phyloP scores from a whole-genome alignment of 2,113 vertebrate genomes.

The Aptenodytes forsteri region DNA sequence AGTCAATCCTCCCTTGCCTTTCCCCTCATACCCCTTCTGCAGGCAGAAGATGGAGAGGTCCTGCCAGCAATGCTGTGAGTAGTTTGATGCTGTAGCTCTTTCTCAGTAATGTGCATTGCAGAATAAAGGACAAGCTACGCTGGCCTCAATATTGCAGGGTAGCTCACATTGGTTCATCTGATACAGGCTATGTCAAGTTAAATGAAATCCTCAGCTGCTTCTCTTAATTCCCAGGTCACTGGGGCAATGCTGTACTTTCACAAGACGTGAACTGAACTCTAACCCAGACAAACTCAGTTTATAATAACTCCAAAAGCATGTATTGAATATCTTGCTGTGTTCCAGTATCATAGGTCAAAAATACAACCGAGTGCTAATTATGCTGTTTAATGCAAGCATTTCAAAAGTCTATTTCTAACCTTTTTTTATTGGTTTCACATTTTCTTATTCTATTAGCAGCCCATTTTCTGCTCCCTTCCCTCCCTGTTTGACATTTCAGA shows the following conservation, averaged over 20 bases:
- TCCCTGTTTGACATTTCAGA: constrained; percentile 24
- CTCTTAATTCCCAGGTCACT: neutral
- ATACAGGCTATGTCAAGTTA: neutral
- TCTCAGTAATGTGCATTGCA: neutral
- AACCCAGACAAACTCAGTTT: neutral
- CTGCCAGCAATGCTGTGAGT: neutral
- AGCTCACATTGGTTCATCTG: neutral
- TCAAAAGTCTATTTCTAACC: neutral
- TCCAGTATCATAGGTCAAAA: constrained; percentile 1
- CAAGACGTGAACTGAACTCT: neutral
- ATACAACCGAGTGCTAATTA: neutral
- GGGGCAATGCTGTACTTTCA: neutral
- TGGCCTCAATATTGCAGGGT: neutral
- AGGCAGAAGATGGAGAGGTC: neutral
- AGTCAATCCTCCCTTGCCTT: neutral
- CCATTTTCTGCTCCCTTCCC: neutral
- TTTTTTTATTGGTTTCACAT: neutral
- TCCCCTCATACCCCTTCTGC: neutral
- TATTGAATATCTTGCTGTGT: neutral
- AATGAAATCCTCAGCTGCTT: neutral
- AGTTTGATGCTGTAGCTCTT: neutral
- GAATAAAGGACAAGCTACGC: neutral
- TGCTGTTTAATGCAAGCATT: neutral
- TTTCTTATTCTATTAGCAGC: constrained; percentile 4
- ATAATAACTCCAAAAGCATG: neutral